phyloP scores from a whole-genome alignment of 2,113 vertebrate species.

The Austrofundulus limnaeus region DNA sequence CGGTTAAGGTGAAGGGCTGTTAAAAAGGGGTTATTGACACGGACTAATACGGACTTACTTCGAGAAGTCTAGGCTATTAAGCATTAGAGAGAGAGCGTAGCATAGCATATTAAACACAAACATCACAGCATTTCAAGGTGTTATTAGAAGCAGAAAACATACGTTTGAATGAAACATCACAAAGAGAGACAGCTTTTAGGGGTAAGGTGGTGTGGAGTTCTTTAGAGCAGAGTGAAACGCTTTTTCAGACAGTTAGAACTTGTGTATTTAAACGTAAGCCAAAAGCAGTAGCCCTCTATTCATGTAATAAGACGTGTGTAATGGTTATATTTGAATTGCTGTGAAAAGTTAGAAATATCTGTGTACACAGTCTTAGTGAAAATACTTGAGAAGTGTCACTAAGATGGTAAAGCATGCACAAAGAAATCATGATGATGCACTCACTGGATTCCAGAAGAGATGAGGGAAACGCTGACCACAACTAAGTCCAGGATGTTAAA shows the following conservation, averaged over 20 bases:
- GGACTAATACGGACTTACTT: constrained; percentile 72
- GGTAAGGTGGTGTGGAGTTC: constrained; percentile 53
- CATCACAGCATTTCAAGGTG: constrained; percentile 53
- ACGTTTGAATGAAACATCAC: constrained; percentile 50
- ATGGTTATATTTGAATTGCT: constrained; percentile 6
- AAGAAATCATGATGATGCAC: constrained; percentile 60
- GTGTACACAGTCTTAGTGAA: not conserved
- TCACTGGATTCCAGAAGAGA: constrained; percentile 99
- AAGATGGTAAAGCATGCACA: constrained; percentile 11
- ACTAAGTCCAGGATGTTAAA: constrained; percentile 98
- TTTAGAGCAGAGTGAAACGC: constrained; percentile 49
- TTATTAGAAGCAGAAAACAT: constrained; percentile 38
- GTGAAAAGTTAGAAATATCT: not conserved
- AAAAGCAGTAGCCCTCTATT: constrained; percentile 16
- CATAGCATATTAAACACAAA: constrained; percentile 69
- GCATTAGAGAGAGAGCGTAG: constrained; percentile 72
- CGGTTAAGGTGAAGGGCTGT: constrained; percentile 55
- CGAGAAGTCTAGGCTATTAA: constrained; percentile 75
- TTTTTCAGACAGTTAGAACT: constrained; percentile 12
- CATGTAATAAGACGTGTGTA: constrained; percentile 1
- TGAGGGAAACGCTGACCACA: constrained; percentile 98
- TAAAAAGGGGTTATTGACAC: constrained; percentile 51
- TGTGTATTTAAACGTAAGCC: constrained; percentile 16
- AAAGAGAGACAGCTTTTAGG: constrained; percentile 34
- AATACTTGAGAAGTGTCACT: not conserved